Conservation (phyloP, 2,888 invertebrate species). For the Sminthurides aquaticus region DNA sequence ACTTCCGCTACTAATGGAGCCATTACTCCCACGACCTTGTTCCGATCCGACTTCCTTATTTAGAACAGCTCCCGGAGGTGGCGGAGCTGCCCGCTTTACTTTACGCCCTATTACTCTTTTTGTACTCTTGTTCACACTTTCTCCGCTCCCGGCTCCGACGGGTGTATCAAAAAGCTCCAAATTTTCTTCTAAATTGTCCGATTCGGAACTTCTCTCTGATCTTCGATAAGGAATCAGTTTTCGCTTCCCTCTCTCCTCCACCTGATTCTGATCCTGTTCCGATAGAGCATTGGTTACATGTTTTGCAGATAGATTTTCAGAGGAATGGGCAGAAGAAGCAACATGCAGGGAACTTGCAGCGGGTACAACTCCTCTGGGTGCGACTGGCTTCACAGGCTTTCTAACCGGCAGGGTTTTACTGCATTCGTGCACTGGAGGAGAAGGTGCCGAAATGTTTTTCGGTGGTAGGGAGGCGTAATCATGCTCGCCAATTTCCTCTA, state of each 20-base stretch:
- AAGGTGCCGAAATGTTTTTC: neutral
- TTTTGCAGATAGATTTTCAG: neutral
- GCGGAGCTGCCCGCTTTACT: neutral
- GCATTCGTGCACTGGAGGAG: too few species aligned
- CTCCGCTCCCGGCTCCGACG: neutral
- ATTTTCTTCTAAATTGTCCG: constrained; percentile 42
- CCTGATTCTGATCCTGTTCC: too few species aligned
- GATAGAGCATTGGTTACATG: neutral
- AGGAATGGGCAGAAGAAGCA: neutral
- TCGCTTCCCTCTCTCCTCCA: neutral
- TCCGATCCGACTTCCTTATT: neutral
- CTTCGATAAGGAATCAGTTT: neutral
- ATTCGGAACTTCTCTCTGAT: constrained; percentile 24
- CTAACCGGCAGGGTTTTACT: too few species aligned
- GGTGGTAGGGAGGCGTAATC: neutral
- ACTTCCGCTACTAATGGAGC: constrained; percentile 13
- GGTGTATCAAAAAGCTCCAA: constrained; percentile 38
- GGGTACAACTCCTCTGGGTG: too few species aligned
- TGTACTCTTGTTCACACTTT: neutral
- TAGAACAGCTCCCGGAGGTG: neutral
- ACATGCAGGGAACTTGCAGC: too few species aligned
- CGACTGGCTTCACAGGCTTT: too few species aligned
- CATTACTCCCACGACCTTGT: constrained; percentile 7
- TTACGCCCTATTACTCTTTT: neutral
- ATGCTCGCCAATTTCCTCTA: neutral